Conservation (phyloP, 2,888 invertebrate species). For the Tipula helvola region DNA sequence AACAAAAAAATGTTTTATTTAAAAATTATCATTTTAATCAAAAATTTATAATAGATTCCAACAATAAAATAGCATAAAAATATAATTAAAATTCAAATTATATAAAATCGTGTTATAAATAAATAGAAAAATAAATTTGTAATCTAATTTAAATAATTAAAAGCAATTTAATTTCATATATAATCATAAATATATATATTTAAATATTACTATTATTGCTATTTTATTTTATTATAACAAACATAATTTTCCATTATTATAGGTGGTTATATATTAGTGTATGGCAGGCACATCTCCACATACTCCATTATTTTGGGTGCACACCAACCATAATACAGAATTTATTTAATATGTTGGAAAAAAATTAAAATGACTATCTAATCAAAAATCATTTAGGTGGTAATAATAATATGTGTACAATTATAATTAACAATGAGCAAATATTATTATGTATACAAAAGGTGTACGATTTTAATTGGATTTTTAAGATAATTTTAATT, state of each 20-base stretch:
- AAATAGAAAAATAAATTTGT: not conserved
- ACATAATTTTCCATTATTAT: not conserved
- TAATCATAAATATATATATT: not conserved
- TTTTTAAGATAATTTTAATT: not conserved
- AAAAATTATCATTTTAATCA: not conserved
- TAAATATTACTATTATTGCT: not conserved
- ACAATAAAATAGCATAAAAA: not conserved
- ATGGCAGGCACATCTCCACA: not conserved
- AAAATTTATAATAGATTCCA: not conserved
- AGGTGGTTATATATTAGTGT: not conserved
- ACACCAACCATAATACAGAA: not conserved
- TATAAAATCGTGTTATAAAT: not conserved
- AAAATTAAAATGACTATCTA: constrained; percentile 4
- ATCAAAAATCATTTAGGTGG: constrained; percentile 4
- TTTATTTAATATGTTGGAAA: not conserved
- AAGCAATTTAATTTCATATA: not conserved
- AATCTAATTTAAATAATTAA: constrained; percentile 4
- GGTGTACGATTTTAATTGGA: not conserved
- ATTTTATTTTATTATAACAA: not conserved
- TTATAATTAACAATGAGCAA: not conserved
- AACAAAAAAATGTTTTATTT: not conserved
- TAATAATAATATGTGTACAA: not conserved
- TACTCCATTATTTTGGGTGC: not conserved
- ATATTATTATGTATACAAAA: not conserved
- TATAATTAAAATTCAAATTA: not conserved